A percentile compares a stretch with the other conserved stretches of the same genome.
These are phyloP conservation scores for Acholoe squamosa DNA, from an alignment of 2,888 invertebrate species.

Conservation along the genomic window DNA sequence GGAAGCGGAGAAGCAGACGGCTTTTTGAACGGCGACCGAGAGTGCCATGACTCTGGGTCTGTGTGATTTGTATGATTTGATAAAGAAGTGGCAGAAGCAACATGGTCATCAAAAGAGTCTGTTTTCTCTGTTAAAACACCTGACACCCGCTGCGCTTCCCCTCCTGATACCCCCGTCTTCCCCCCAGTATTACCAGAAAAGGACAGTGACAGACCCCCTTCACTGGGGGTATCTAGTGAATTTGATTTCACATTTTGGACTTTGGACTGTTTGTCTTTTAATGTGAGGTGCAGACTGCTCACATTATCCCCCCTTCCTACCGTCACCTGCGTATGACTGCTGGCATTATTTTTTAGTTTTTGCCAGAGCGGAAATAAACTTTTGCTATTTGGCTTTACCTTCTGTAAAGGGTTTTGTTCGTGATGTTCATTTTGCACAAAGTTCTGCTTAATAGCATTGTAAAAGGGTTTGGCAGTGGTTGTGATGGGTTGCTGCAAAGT, in stretches of 20 bases:
- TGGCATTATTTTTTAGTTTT: too few species aligned
- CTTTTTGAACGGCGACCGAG: background rate
- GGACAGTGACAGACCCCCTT: background rate
- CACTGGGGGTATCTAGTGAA: background rate
- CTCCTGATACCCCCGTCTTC: background rate
- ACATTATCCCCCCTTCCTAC: background rate
- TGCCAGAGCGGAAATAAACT: background rate
- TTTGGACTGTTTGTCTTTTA: constrained; percentile 15
- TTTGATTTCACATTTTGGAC: background rate
- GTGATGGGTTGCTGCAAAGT: background rate
- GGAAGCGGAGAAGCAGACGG: background rate
- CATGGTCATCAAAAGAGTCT: background rate
- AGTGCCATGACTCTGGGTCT: background rate
- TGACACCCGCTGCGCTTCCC: background rate
- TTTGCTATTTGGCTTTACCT: background rate
- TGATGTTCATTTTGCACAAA: background rate
- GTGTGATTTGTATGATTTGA: constrained; percentile 19
- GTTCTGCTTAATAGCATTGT: background rate
- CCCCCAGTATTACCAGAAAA: too few species aligned
- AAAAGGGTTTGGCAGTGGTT: background rate
- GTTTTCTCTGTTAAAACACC: constrained; percentile 8
- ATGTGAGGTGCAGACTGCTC: background rate
- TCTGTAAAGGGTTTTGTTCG: background rate
- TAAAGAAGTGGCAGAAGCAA: background rate
- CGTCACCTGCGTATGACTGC: background rate